These are phyloP conservation scores for Calidris pygmaea DNA, from an alignment of 2,113 vertebrate genomes.

Conservation along the genomic window DNA sequence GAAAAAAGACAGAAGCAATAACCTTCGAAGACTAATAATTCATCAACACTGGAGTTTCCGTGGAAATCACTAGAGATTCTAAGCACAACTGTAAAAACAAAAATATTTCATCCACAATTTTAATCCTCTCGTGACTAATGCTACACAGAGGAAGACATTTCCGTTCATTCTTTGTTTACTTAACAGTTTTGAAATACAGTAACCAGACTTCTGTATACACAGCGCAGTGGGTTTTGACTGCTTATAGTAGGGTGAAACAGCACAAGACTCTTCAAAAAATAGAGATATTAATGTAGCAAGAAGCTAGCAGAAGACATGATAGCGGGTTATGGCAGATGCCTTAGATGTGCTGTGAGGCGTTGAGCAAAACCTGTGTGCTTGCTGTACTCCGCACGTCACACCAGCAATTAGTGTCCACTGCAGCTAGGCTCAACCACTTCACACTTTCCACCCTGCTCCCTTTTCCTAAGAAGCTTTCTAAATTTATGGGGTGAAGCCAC, in stretches of 20 bases:
- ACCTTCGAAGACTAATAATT: not conserved
- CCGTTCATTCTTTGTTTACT: not conserved
- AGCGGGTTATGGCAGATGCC: not conserved
- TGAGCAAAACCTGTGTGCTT: not conserved
- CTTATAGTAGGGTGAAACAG: not conserved
- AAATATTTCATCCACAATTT: slow-evolving; percentile 21
- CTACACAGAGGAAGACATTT: slow-evolving; percentile 1
- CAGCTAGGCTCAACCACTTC: not conserved
- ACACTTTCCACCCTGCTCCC: not conserved
- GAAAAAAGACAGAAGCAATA: slow-evolving; percentile 14
- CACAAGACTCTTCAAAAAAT: not conserved
- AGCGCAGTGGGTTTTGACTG: not conserved
- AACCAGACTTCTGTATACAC: not conserved
- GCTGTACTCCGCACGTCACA: fast-evolving
- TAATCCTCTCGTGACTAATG: not conserved
- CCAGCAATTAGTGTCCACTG: not conserved
- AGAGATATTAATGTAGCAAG: not conserved
- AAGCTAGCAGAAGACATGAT: not conserved
- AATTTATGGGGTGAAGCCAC: slow-evolving; percentile 12
- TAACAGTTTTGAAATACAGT: not conserved
- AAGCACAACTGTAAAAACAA: slow-evolving; percentile 29
- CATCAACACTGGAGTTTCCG: not conserved
- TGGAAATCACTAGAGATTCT: not conserved
- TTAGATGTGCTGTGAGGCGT: not conserved
- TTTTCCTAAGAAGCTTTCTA: not conserved